These are phyloP conservation scores for Corythornis vintsioides DNA, from an alignment of 2,113 vertebrate species.

Conservation along the genomic window DNA sequence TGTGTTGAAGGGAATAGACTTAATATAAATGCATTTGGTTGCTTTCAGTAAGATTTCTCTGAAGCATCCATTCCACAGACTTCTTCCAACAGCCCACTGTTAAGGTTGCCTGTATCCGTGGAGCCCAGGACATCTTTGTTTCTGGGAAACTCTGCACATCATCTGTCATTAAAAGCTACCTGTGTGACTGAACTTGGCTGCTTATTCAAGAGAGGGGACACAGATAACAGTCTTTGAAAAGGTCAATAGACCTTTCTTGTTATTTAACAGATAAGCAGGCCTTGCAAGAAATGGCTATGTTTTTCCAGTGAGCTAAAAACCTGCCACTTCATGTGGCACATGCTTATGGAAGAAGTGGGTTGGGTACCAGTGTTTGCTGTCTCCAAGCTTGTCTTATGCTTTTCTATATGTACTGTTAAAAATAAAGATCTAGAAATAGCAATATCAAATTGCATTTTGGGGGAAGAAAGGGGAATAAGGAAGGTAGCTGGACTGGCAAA, in stretches of 20 bases:
- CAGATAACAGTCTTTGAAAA: neutral
- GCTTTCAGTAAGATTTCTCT: neutral
- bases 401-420: neutral
- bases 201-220: neutral
- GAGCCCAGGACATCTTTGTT: neutral
- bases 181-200: neutral
- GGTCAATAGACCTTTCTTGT: neutral
- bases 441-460: neutral
- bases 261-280: neutral
- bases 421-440: neutral
- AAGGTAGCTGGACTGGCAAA: neutral
- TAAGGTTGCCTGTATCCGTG: neutral
- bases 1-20: neutral
- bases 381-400: neutral
- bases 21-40: neutral
- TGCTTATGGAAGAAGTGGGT: neutral
- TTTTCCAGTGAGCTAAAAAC: neutral
- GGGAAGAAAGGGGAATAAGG: neutral
- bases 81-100: neutral
- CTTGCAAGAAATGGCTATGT: neutral
- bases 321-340: neutral
- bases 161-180: neutral
- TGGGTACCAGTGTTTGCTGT: neutral
- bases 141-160: neutral
- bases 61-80: neutral